Evolutionary conservation across 2,888 invertebrate species (phyloP).

Genomic region (Troides helena): DNA sequence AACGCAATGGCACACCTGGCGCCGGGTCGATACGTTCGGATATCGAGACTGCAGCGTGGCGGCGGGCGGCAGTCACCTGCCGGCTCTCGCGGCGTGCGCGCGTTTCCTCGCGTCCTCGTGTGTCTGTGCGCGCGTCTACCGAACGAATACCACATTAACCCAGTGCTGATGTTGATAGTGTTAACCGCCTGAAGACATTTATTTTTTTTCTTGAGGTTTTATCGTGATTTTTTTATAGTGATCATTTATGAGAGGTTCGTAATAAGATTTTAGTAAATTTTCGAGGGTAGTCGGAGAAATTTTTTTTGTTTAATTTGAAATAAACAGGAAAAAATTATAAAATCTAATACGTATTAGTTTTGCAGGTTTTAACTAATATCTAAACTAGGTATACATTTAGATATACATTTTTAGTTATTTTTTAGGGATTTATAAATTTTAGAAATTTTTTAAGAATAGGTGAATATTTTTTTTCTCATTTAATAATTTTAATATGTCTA

Average conservation of each 20-base stretch:
- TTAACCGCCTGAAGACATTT: conserved; percentile 9
- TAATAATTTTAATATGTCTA: too few relatives aligned
- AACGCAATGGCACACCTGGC: neutral
- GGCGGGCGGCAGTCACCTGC: conserved; percentile 24
- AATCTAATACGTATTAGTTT: too few relatives aligned
- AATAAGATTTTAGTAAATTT: conserved; percentile 8
- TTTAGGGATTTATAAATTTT: too few relatives aligned
- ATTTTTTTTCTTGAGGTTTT: conserved; percentile 27
- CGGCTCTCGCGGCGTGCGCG: conserved; percentile 14
- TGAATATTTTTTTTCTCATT: too few relatives aligned
- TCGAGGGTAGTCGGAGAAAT: conserved; percentile 14
- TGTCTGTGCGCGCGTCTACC: neutral
- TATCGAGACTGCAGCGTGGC: conserved; percentile 22
- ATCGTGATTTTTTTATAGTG: conserved; percentile 11
- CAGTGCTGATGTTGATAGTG: conserved; percentile 29
- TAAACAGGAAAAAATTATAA: too few relatives aligned
- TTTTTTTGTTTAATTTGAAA: neutral
- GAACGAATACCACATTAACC: conserved; percentile 5
- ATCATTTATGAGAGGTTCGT: neutral
- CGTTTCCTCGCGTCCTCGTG: conserved; percentile 1
- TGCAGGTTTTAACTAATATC: too few relatives aligned
- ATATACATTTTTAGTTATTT: too few relatives aligned
- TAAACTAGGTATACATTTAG: too few relatives aligned
- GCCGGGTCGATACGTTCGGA: conserved; percentile 27
- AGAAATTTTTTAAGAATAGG: too few relatives aligned